Evolutionary conservation across 2,113 vertebrate species (phyloP).

Genomic region (Myiozetetes cayanensis): DNA sequence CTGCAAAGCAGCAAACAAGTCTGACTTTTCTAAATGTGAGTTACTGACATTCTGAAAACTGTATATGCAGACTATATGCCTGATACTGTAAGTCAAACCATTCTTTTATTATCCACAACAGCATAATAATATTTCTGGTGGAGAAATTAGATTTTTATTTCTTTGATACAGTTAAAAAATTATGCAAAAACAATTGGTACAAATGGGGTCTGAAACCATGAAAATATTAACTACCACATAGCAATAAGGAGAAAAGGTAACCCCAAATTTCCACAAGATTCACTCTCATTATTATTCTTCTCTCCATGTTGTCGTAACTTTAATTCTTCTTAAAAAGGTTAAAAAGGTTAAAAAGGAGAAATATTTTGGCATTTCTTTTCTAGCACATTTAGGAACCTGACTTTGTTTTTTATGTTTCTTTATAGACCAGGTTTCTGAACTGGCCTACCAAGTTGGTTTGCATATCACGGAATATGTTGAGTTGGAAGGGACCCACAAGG

Average conservation of each 20-base stretch:
- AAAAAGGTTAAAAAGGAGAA: background rate
- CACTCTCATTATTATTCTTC: background rate
- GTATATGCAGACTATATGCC: background rate
- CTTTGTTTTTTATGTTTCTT: background rate
- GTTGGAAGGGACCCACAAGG: background rate
- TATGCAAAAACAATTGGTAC: background rate
- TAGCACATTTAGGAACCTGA: background rate
- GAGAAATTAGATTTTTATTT: background rate
- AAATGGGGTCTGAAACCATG: background rate
- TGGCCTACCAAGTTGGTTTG: background rate
- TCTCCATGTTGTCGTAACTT: background rate
- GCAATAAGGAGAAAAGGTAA: background rate
- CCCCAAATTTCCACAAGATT: background rate
- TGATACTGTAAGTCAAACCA: background rate
- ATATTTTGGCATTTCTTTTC: background rate
- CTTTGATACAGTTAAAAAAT: background rate
- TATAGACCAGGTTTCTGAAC: background rate
- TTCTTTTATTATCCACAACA: background rate
- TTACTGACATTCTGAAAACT: slow-evolving; percentile 20
- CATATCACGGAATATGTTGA: background rate
- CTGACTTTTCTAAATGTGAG: background rate
- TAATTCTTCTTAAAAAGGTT: background rate
- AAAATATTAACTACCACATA: background rate
- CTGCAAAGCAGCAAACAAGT: background rate
- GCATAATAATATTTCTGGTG: background rate